Conservation (phyloP, 2,113 vertebrate species). For the Parus major region DNA sequence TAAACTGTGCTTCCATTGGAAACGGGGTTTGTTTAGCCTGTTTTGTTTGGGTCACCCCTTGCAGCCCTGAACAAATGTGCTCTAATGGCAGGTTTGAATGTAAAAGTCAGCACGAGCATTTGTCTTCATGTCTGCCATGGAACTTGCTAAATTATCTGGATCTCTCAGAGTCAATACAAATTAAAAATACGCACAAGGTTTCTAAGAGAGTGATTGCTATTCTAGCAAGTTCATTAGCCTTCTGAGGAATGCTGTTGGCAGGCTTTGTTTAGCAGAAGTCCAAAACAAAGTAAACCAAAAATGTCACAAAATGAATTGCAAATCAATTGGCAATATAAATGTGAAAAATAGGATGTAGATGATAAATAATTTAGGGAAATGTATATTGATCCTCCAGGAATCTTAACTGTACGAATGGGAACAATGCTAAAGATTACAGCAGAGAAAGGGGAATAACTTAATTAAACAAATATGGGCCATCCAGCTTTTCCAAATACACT, state of each 20-base stretch:
- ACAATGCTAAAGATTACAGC: background rate
- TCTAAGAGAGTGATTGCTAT: conserved; percentile 42
- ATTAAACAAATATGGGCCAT: background rate
- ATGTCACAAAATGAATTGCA: conserved; percentile 57
- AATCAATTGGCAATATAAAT: conserved; percentile 51
- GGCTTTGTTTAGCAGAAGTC: conserved; percentile 38
- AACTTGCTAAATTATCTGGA: conserved; percentile 47
- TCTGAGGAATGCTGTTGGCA: conserved; percentile 56
- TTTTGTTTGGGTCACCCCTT: background rate
- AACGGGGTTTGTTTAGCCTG: background rate
- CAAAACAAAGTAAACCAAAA: conserved; percentile 62
- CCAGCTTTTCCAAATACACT: background rate
- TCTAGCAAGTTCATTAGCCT: conserved; percentile 59
- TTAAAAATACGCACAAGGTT: conserved; percentile 51
- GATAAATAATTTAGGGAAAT: conserved; percentile 38
- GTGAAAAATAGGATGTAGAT: background rate
- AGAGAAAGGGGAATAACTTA: background rate
- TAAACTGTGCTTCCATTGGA: background rate
- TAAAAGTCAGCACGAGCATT: conserved; percentile 27
- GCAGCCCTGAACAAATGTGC: conserved; percentile 7
- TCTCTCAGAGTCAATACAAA: conserved; percentile 25
- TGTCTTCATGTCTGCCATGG: conserved; percentile 36
- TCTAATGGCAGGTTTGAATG: conserved; percentile 14
- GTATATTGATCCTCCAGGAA: conserved; percentile 1
- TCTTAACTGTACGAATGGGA: background rate